Evolutionary conservation across 2,888 invertebrate species (phyloP).

Genomic region (Nomada fabriciana): DNA sequence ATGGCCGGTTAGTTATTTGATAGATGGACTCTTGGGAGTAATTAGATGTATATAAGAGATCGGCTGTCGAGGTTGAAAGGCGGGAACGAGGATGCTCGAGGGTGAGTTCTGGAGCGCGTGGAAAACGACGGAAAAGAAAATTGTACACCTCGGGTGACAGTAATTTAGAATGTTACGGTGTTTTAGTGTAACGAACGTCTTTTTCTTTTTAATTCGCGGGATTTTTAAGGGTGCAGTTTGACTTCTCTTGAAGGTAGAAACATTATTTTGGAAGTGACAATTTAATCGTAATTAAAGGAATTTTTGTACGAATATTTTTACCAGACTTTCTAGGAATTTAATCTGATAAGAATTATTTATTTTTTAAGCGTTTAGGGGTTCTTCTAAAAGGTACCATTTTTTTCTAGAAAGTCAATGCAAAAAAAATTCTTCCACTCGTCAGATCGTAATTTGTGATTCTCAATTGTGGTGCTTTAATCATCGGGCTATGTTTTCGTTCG

Average conservation of each 20-base stretch:
- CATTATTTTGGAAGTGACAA: too few relatives aligned
- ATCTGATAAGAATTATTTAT: background rate
- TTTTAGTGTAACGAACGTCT: background rate
- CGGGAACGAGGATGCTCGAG: constrained; percentile 38
- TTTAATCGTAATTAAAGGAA: background rate
- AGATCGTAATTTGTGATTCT: too few relatives aligned
- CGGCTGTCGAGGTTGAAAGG: constrained; percentile 31
- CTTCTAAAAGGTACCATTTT: background rate
- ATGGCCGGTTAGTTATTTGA: background rate
- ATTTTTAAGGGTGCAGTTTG: too few relatives aligned
- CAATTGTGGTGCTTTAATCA: background rate
- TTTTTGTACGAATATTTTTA: background rate
- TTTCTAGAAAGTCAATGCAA: too few relatives aligned
- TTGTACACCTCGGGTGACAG: background rate
- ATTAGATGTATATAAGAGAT: constrained; percentile 5
- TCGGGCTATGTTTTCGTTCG: background rate
- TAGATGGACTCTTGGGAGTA: background rate
- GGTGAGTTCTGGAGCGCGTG: background rate
- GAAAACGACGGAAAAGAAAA: background rate
- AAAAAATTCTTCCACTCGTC: background rate
- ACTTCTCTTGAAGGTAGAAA: too few relatives aligned
- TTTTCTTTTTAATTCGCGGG: too few relatives aligned
- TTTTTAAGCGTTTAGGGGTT: background rate
- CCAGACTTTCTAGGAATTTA: too few relatives aligned
- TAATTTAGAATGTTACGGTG: background rate